phyloP scores from a whole-genome alignment of 2,888 invertebrate genomes.

The Horisme vitalbata region DNA sequence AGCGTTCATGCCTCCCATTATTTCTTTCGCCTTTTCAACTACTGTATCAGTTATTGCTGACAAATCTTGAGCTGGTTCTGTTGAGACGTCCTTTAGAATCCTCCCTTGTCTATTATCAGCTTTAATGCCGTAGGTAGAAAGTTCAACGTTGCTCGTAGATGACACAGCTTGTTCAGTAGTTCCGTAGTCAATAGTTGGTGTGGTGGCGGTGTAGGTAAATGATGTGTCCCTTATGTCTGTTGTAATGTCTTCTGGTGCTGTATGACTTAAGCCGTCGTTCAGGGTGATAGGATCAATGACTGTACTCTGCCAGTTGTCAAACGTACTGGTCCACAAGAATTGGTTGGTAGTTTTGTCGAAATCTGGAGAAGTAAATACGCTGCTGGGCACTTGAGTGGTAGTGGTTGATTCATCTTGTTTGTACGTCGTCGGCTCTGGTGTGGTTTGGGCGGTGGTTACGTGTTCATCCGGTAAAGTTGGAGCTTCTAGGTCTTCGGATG shows the following conservation, averaged over 20 bases:
- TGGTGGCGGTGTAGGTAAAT: conserved; percentile 43
- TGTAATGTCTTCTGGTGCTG: conserved; percentile 50
- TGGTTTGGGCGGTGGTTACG: conserved; percentile 55
- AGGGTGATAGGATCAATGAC: conserved; percentile 88
- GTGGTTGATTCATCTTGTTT: conserved; percentile 58
- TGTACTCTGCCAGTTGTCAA: conserved; percentile 85
- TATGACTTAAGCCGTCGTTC: conserved; percentile 84
- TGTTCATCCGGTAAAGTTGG: conserved; percentile 59
- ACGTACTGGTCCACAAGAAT: conserved; percentile 69
- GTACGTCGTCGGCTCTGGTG: conserved; percentile 52
- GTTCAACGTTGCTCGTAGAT: conserved; percentile 55
- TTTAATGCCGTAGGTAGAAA: conserved; percentile 49
- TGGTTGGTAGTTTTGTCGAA: conserved; percentile 70
- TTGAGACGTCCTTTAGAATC: conserved; percentile 61
- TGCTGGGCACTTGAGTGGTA: conserved; percentile 50
- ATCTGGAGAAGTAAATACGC: conserved; percentile 67
- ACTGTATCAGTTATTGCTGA: conserved; percentile 86
- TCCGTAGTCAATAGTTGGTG: conserved; percentile 51
- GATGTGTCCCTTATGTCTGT: conserved; percentile 28
- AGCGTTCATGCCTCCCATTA: conserved; percentile 89
- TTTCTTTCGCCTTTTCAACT: conserved; percentile 87
- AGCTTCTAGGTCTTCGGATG: conserved; percentile 71
- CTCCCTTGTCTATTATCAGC: conserved; percentile 63
- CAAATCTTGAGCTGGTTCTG: conserved; percentile 81
- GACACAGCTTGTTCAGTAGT: conserved; percentile 60